A percentile compares a stretch with the other conserved stretches of the same genome.
These are phyloP conservation scores for Drosophila pruinosa DNA, from an alignment of 1,140 invertebrate genomes.

Conservation along the genomic window DNA sequence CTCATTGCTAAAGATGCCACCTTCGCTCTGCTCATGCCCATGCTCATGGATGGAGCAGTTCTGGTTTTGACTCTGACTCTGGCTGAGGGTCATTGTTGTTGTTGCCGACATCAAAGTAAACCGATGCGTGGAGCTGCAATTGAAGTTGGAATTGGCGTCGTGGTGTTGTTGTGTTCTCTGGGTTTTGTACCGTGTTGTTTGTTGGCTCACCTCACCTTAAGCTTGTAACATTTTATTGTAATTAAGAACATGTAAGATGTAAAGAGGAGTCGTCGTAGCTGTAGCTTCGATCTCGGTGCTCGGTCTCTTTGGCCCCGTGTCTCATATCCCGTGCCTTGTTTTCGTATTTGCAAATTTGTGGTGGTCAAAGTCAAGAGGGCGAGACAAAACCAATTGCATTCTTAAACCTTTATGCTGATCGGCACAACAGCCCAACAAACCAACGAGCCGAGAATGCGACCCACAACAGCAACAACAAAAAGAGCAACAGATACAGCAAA, in stretches of 20 bases:
- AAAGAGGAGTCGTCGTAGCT: slow-evolving; percentile 76
- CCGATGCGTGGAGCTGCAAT: slow-evolving; percentile 53
- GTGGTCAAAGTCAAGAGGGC: slow-evolving; percentile 71
- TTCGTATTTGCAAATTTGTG: slow-evolving; percentile 75
- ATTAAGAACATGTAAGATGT: slow-evolving; percentile 81
- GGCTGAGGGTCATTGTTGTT: slow-evolving; percentile 25
- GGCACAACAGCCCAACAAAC: slow-evolving; percentile 27
- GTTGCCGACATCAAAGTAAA: slow-evolving; percentile 62
- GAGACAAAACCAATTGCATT: slow-evolving; percentile 80
- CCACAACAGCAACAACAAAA: slow-evolving; percentile 39
- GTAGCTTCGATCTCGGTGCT: slow-evolving; percentile 19
- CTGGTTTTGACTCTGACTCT: not conserved
- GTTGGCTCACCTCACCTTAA: slow-evolving; percentile 71
- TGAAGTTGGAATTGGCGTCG: slow-evolving; percentile 42
- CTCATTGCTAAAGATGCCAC: slow-evolving; percentile 6
- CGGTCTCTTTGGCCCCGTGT: slow-evolving; percentile 8
- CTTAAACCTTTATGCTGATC: slow-evolving; percentile 75
- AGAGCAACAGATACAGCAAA: slow-evolving; percentile 59
- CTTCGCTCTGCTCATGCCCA: slow-evolving; percentile 8
- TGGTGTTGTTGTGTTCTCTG: slow-evolving; percentile 19
- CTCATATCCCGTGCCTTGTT: slow-evolving; percentile 63
- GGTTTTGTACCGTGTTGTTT: slow-evolving; percentile 37
- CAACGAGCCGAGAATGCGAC: not conserved
- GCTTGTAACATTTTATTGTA: slow-evolving; percentile 75
- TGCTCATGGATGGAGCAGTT: not conserved